phyloP scores from a whole-genome alignment of 2,888 invertebrate genomes.

The Hydroisotoma schaefferi region DNA sequence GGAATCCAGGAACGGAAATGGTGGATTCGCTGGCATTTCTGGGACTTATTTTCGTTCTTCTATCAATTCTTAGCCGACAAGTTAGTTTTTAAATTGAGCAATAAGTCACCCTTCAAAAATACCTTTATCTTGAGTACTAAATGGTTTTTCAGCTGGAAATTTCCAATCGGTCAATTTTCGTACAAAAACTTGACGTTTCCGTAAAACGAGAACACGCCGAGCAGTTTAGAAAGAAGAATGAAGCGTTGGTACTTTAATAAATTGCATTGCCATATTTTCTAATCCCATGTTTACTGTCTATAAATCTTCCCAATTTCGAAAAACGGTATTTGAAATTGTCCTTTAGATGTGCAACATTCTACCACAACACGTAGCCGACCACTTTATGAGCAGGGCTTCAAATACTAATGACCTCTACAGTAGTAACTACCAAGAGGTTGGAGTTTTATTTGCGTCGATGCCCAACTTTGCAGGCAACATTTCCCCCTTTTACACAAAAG shows the following conservation, averaged over 20 bases:
- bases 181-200: slow-evolving; percentile 3
- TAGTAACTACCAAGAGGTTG: slow-evolving; percentile 9
- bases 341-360: slow-evolving; percentile 9
- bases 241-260: slow-evolving; percentile 4
- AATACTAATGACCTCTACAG: slow-evolving; percentile 2
- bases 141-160: neutral
- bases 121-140: too few species aligned
- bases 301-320: neutral
- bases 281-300: neutral
- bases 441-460: slow-evolving; percentile 11
- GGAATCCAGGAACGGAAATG: too few species aligned
- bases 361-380: slow-evolving; percentile 13
- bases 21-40: too few species aligned
- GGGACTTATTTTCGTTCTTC: neutral
- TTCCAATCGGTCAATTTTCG: neutral
- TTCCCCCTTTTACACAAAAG: neutral
- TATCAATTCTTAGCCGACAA: neutral
- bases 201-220: slow-evolving; percentile 2
- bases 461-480: slow-evolving; percentile 10
- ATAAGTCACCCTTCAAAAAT: too few species aligned
- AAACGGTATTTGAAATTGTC: neutral
- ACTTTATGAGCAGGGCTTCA: slow-evolving; percentile 2
- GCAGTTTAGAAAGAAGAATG: neutral
- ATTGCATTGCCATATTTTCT: neutral
- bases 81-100: slow-evolving; percentile 1